Evolutionary conservation across 2,888 invertebrate genomes (phyloP).

Genomic region (Chrysina gloriosa): DNA sequence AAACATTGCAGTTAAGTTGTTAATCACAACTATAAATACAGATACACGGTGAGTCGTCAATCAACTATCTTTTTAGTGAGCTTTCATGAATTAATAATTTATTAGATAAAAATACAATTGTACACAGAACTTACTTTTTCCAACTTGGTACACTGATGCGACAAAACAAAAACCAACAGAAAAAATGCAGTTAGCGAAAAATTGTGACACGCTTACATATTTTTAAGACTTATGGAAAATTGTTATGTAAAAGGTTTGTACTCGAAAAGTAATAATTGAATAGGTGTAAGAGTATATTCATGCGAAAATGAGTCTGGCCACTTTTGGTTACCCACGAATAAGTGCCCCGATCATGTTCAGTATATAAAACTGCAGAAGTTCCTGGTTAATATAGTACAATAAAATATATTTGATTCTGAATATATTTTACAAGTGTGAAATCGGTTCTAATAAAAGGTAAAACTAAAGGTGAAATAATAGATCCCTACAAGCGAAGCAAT

Average conservation of each 20-base stretch:
- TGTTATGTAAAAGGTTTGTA: constrained; percentile 10
- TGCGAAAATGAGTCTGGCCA: too few relatives aligned
- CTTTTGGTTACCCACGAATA: too few relatives aligned
- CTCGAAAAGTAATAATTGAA: constrained; percentile 15
- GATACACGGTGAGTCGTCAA: constrained; percentile 15
- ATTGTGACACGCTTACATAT: constrained; percentile 30
- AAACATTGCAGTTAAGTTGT: constrained; percentile 20
- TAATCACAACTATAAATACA: constrained; percentile 25
- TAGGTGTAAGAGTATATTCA: background rate
- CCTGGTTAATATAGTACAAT: too few relatives aligned
- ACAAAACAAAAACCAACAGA: constrained; percentile 53
- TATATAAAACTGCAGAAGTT: too few relatives aligned
- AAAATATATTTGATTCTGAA: too few relatives aligned
- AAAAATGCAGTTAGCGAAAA: constrained; percentile 49
- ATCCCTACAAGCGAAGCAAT: too few relatives aligned
- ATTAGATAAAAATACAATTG: constrained; percentile 44
- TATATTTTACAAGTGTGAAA: too few relatives aligned
- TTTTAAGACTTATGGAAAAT: background rate
- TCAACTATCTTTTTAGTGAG: constrained; percentile 16
- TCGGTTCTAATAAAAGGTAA: too few relatives aligned
- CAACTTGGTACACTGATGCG: constrained; percentile 62
- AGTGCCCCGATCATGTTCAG: too few relatives aligned
- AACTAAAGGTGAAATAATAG: too few relatives aligned
- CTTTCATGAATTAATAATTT: constrained; percentile 20
- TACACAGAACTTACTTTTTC: constrained; percentile 64